phyloP scores from a whole-genome alignment of 2,888 invertebrate genomes.

The Ceramica pisi region DNA sequence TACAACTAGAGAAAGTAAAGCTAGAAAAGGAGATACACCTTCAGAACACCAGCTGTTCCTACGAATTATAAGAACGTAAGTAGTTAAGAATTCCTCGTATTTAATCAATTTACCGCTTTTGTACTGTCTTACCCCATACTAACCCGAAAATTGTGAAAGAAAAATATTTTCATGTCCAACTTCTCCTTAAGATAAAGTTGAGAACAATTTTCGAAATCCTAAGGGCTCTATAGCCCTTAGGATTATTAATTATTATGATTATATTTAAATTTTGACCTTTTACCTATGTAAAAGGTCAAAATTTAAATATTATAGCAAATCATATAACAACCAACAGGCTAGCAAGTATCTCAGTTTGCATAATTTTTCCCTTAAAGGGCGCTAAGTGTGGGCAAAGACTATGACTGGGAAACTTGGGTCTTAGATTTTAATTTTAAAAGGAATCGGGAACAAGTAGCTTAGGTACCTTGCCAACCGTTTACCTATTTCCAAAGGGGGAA shows the following conservation, averaged over 20 bases:
- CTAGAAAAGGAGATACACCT: too few species aligned
- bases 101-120: neutral
- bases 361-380: conserved; percentile 33
- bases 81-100: neutral
- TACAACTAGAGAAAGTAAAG: too few species aligned
- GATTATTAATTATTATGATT: too few species aligned
- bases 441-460: conserved; percentile 12
- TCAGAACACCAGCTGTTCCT: too few species aligned
- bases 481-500: conserved; percentile 33
- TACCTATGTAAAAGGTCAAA: conserved; percentile 21
- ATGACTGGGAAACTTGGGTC: conserved; percentile 23
- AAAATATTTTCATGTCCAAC: conserved; percentile 29
- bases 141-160: conserved; percentile 15
- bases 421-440: conserved; percentile 46
- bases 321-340: conserved; percentile 22
- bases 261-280: conserved; percentile 36
- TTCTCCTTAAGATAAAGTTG: conserved; percentile 15
- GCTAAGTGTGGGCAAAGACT: conserved; percentile 18
- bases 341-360: conserved; percentile 36
- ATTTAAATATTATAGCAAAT: conserved; percentile 46
- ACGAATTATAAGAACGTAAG: neutral
- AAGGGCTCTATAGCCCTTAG: too few species aligned
- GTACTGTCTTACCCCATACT: neutral
- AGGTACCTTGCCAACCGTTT: conserved; percentile 20
- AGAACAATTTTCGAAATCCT: conserved; percentile 23